Evolutionary conservation across 2,888 invertebrate genomes (phyloP).

Genomic region (Polydrusus pterygomalis): DNA sequence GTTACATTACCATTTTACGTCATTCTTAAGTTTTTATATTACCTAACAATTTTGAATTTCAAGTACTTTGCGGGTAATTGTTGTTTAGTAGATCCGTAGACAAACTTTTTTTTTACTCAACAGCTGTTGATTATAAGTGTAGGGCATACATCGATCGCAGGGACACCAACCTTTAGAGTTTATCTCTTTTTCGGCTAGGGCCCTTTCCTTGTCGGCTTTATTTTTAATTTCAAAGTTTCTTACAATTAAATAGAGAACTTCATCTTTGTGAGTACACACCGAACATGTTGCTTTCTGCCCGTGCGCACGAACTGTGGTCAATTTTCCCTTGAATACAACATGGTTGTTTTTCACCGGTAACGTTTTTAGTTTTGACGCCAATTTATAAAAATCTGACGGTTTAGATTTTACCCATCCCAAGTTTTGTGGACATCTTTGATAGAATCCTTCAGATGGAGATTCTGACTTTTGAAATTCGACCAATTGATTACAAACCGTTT

Average conservation of each 20-base stretch:
- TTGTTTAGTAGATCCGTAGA: too few relatives aligned
- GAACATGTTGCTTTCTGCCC: background rate
- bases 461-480: too few relatives aligned
- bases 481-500: conserved; percentile 10
- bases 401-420: background rate
- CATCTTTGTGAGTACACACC: background rate
- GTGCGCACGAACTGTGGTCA: background rate
- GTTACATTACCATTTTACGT: too few relatives aligned
- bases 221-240: background rate
- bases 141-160: background rate
- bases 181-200: background rate
- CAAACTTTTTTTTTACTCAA: background rate
- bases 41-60: too few relatives aligned
- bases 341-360: background rate
- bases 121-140: background rate
- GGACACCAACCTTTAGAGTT: background rate
- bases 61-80: too few relatives aligned
- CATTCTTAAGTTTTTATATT: too few relatives aligned
- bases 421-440: background rate
- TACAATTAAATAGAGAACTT: background rate
- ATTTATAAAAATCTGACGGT: background rate
- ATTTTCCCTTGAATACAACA: background rate
- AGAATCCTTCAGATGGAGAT: too few relatives aligned
- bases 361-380: background rate
- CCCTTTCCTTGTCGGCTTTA: background rate